Base-by-base conservation (phyloP, 1,140 invertebrate genomes). In the Saccostrea cuccullata region DNA sequence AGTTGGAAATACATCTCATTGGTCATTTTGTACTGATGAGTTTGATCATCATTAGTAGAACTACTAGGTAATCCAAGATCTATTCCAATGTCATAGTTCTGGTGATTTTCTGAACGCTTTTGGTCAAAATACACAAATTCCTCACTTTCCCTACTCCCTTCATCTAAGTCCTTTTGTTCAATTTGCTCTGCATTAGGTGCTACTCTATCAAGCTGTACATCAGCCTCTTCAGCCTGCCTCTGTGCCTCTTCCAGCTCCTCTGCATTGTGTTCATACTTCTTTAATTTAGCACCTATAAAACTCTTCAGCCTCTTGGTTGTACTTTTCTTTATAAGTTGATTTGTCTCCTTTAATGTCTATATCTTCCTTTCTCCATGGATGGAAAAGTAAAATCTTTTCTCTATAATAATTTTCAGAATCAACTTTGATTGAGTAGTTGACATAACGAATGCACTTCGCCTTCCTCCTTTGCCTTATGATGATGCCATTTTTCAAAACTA, bases 301-400 rank as follows among this genome's bases (percentile, higher is more conserved):
- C 30, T 36, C 30, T 36, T 36, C 30, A 36, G 30, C n/a, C n/a
- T n/a, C n/a, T 36, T 36, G 30, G 30, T 36, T 30, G 23, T 40
- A 20, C 13, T 40, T 55, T 30, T 6, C 36, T n/a, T 3, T 58
- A 26, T n/a, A 87, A 20, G 56, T 30, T 58, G 5, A 9, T 58
- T 82, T 73, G 20, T 77, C 40, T 2, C 55, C 20, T 36, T 56
- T 3, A 13, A 85, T 30, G 30, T 88, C 87, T 15, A 2, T 9
- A 9, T 58, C 17, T 73, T 88, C 87, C 82, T 88, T 88, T 58
- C 83, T 73, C 83, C 83, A 88, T 11, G 83, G 87, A 40, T 56
- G 58, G 36, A 70, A 88, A 60, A 88, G 67, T 2, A 88, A 55
- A 13, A 88, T 8, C 36, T 26, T 26, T n/a, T 88, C 87, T 82